phyloP scores from a whole-genome alignment of 1,140 invertebrate species.

The Phthorimaea operculella region DNA sequence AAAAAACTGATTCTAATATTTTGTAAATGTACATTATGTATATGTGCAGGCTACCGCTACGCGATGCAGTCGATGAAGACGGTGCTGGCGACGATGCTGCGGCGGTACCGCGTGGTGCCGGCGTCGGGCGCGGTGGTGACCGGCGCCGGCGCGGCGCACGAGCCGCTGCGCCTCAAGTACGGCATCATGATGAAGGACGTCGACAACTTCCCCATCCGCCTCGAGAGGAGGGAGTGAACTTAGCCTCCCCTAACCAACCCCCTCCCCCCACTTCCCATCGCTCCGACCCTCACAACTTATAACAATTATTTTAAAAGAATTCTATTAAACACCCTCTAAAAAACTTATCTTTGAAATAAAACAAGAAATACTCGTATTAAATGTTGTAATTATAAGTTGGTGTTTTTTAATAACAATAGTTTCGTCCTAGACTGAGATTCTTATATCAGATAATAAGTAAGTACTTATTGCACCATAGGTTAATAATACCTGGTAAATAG shows the following conservation, averaged over 20 bases:
- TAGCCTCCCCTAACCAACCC: not conserved
- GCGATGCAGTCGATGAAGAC: constrained; percentile 51
- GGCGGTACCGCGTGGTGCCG: constrained; percentile 27
- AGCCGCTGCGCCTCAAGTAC: constrained; percentile 14
- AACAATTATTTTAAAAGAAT: not conserved
- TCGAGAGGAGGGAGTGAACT: constrained; percentile 14
- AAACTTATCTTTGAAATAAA: no score
- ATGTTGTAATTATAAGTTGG: no score
- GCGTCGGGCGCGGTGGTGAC: not conserved
- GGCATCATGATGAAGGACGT: constrained; percentile 24
- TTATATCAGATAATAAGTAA: no score
- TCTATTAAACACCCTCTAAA: not conserved
- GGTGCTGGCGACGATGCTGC: constrained; percentile 28
- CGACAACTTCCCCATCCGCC: constrained; percentile 20
- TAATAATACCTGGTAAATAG: no score
- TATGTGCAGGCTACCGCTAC: constrained; percentile 38
- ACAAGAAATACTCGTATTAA: no score
- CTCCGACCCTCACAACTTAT: not conserved
- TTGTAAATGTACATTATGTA: no score
- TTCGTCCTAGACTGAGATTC: no score
- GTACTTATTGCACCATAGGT: no score
- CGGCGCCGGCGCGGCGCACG: constrained; percentile 2
- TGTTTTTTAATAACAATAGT: no score
- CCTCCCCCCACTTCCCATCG: not conserved
- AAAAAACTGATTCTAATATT: no score